A percentile compares a stretch with the other conserved stretches of the same genome.
Evolutionary conservation across 35 echinoderm and acorn worm genomes (phyloP).

Genomic region (Ophioderma brevispina): DNA sequence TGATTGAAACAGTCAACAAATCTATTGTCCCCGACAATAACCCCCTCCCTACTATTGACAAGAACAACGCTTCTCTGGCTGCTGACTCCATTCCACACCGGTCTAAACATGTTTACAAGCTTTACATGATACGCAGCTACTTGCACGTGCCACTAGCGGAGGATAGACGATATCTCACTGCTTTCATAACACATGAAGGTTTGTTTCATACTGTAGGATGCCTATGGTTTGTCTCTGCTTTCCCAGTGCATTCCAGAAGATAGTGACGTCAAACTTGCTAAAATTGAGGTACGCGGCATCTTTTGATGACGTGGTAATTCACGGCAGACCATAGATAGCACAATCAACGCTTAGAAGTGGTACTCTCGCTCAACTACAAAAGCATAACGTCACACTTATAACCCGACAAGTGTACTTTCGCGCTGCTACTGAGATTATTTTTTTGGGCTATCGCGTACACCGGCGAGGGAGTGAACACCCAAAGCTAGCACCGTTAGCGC

Average conservation of each 20-base stretch:
- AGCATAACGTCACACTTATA: constrained; percentile 32
- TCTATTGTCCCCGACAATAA: not conserved
- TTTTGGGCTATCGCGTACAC: constrained; percentile 30
- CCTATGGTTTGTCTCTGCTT: not conserved
- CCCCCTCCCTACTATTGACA: constrained; percentile 8
- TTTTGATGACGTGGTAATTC: constrained; percentile 20
- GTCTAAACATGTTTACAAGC: not conserved
- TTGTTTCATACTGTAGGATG: constrained; percentile 2
- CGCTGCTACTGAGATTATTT: not conserved
- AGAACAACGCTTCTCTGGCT: too few relatives aligned
- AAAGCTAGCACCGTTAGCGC: too few relatives aligned
- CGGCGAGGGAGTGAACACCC: too few relatives aligned
- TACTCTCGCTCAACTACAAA: not conserved
- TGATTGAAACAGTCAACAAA: constrained; percentile 19
- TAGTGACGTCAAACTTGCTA: not conserved
- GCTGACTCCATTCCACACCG: not conserved
- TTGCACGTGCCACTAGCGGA: not conserved
- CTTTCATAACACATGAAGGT: constrained; percentile 25
- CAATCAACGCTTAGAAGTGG: not conserved
- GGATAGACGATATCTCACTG: not conserved
- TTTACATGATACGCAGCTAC: not conserved
- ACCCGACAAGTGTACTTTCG: constrained; percentile 43
- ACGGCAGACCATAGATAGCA: not conserved
- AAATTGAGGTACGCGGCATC: not conserved
- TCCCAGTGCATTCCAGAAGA: constrained; percentile 6